These are phyloP conservation scores for Amia ocellicauda DNA, from an alignment of 2,113 vertebrate genomes.

Conservation along the genomic window DNA sequence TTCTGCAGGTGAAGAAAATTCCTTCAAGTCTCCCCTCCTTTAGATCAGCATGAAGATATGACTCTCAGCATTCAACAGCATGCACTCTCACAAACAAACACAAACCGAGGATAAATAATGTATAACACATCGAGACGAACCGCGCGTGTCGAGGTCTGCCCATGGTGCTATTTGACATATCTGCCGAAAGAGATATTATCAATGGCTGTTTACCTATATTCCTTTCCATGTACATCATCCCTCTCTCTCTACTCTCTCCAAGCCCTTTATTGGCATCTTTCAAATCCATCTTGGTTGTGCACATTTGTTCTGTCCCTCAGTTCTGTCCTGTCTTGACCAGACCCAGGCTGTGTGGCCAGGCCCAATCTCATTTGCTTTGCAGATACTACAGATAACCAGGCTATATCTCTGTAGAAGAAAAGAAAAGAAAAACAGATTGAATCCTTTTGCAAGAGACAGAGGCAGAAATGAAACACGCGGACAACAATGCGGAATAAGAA, in stretches of 20 bases:
- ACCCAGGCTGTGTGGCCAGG: background rate
- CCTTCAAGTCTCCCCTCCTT: too few relatives aligned
- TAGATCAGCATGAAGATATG: too few relatives aligned
- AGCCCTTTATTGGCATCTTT: too few relatives aligned
- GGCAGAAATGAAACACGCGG: slow-evolving; percentile 7
- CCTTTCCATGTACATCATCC: background rate
- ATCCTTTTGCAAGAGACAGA: slow-evolving; percentile 6
- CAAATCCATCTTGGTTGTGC: background rate
- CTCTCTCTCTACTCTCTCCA: background rate
- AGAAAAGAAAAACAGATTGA: slow-evolving; percentile 19
- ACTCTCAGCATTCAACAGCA: background rate
- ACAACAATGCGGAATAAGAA: slow-evolving; percentile 14
- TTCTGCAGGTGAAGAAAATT: too few relatives aligned
- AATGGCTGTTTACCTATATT: background rate
- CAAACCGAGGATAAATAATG: background rate
- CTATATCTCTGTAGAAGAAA: slow-evolving; percentile 12
- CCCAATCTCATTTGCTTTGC: background rate
- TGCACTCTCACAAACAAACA: background rate
- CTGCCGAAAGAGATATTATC: background rate
- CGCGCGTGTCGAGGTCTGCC: background rate
- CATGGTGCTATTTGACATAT: background rate
- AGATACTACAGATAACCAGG: background rate
- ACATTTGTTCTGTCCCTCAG: background rate
- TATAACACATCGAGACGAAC: background rate
- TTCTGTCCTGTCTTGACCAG: background rate